Base-by-base conservation (phyloP, 2,797 vertebrate species). In the Aphelocoma californica region DNA sequence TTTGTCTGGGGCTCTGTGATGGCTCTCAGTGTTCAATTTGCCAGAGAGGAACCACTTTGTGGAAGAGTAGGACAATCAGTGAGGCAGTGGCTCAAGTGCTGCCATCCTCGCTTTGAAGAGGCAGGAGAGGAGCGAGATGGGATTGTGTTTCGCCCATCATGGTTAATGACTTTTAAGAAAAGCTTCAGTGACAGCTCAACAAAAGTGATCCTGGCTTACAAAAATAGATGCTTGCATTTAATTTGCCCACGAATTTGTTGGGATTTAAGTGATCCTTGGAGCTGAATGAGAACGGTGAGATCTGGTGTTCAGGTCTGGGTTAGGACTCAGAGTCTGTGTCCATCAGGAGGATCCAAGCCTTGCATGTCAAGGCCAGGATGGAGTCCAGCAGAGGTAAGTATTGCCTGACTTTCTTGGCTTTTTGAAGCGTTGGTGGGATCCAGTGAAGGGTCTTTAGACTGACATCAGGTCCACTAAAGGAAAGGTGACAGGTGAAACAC, bases 1-100 rank as follows among this genome's bases (percentile, higher is more conserved):
- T 92, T 94, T 91, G 86, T 92, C 45, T 18, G 7, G 36, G 26
- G 25, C 66, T 81, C 42, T 85, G 84, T 65, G 67, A 78, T 82
- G 70, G 47, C 88, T 92, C 73, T 93, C 42, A 69, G 66, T 31
- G 74, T 83, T 88, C 74, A 67, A 72, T 89, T 92, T 91, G 38
- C 81, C 92, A 61, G 57, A 87, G 82, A 91, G 51, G 51, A 87
- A 69, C 74, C 87, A 90, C 89, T 95, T 83, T 89, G 92, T 80
- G 78, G 87, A 94, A 95, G 89, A 96, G 94, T 92, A 70, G 83
- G 90, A 88, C 92, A 92, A 91, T 96, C 92, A 96, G 88, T 2
- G 13, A 87, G 58, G 70, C 89, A 74, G 65, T 36, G 1, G 70
- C 83, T 93, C 44, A 28, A 89, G 93, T 84, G 86, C 83, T 74